Conservation (phyloP, 1,140 invertebrate genomes). For the Pteromalus puparum region DNA sequence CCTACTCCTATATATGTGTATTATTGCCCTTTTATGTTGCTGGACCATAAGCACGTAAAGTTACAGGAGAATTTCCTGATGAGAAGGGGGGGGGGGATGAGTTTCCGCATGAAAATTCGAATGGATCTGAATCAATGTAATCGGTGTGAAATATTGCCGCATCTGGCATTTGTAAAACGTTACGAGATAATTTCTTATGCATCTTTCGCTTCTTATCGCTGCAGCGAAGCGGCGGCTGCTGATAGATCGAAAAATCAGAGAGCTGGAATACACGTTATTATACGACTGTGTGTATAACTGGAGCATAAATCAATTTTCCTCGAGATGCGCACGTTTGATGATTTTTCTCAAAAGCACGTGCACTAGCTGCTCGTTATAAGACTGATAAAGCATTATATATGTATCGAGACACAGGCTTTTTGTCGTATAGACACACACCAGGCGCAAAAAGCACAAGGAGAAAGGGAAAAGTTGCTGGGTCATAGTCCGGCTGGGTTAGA, state of each 20-base stretch:
- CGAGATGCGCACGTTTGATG: background rate
- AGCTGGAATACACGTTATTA: background rate
- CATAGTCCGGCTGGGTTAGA: background rate
- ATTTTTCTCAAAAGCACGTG: background rate
- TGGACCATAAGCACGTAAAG: background rate
- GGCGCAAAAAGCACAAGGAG: background rate
- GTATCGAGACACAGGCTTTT: background rate
- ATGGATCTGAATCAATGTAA: background rate
- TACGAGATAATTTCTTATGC: background rate
- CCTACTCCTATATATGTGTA: background rate
- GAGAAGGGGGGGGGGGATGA: no score
- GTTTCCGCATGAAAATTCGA: no score
- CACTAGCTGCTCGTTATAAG: background rate
- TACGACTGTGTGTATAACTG: background rate
- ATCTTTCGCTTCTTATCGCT: background rate
- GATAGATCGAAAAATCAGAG: background rate
- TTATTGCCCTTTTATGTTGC: background rate
- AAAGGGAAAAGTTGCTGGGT: slow-evolving; percentile 5
- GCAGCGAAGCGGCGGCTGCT: no score
- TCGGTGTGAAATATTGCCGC: background rate
- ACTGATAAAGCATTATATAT: background rate
- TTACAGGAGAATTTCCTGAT: no score
- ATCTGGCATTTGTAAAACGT: background rate
- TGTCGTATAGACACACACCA: background rate
- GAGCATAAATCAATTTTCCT: background rate